Percentiles rank a stretch among this genome's conserved stretches.
These are phyloP conservation scores for Meloe dianella DNA, from an alignment of 2,888 invertebrate genomes.

Conservation along the genomic window DNA sequence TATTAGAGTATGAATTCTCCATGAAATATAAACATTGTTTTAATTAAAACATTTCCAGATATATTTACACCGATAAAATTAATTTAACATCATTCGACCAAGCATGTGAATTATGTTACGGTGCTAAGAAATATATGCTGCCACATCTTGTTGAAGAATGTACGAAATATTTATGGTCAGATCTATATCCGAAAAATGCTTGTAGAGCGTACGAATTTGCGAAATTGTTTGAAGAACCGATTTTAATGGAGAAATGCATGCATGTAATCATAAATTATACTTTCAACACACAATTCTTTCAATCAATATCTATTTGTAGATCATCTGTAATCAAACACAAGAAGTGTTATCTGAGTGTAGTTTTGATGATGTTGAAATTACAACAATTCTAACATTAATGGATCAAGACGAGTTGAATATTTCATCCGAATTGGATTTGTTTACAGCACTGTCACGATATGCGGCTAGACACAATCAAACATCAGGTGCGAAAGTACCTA, in stretches of 20 bases:
- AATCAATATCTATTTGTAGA: constrained; percentile 57
- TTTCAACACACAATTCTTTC: not conserved
- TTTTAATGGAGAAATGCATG: constrained; percentile 80
- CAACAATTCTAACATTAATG: constrained; percentile 76
- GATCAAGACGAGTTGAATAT: constrained; percentile 77
- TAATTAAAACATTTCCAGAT: constrained; percentile 60
- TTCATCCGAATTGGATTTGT: constrained; percentile 77
- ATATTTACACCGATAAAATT: constrained; percentile 83
- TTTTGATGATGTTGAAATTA: constrained; percentile 78
- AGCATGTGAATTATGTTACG: constrained; percentile 86
- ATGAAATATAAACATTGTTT: too few relatives aligned
- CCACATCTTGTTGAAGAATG: constrained; percentile 84
- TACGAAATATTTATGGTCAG: constrained; percentile 83
- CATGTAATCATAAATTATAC: constrained; percentile 61
- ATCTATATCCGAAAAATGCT: constrained; percentile 78
- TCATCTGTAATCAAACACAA: constrained; percentile 77
- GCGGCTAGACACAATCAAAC: constrained; percentile 65
- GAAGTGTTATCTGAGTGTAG: constrained; percentile 77
- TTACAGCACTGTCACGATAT: constrained; percentile 75
- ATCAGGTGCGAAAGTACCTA: constrained; percentile 61
- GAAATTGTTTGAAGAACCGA: constrained; percentile 81
- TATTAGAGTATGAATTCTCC: constrained; percentile 79
- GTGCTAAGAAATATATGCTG: constrained; percentile 87
- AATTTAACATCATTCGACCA: constrained; percentile 83
- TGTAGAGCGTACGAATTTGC: constrained; percentile 88